Conservation (phyloP, 2,888 invertebrate species). For the Dorcus hopei region DNA sequence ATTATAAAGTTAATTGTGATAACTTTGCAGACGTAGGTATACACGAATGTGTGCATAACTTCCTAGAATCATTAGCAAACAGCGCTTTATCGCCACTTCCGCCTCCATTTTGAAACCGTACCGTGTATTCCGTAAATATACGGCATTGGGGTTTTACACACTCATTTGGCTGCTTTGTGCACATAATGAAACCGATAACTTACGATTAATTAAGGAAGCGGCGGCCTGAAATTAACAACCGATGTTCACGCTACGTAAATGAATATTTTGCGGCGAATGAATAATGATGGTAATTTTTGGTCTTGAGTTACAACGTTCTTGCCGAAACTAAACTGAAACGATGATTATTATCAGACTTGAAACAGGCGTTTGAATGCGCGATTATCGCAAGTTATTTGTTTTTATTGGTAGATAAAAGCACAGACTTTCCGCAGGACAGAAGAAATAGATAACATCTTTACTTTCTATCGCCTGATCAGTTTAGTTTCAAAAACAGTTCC, state of each 20-base stretch:
- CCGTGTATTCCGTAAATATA: neutral
- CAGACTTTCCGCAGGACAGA: no score
- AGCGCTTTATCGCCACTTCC: neutral
- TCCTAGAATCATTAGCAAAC: neutral
- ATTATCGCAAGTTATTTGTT: neutral
- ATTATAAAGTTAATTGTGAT: neutral
- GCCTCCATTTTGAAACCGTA: neutral
- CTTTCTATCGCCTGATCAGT: no score
- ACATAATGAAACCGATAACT: no score
- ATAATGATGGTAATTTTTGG: neutral
- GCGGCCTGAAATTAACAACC: neutral
- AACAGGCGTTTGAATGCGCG: neutral
- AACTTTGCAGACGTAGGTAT: neutral
- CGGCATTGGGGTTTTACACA: no score
- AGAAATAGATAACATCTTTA: no score
- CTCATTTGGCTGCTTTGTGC: no score
- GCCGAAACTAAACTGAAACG: no score
- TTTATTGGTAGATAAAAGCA: neutral
- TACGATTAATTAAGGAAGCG: no score
- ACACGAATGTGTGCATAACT: neutral
- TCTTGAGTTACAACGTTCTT: neutral
- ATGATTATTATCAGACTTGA: no score
- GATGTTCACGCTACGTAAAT: neutral
- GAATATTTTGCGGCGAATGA: neutral
- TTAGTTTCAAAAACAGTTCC: no score